Evolutionary conservation across 2,888 invertebrate species (phyloP), one percentile per base, ranked within the genome.

Genomic region (Bimastos eiseni): DNA sequence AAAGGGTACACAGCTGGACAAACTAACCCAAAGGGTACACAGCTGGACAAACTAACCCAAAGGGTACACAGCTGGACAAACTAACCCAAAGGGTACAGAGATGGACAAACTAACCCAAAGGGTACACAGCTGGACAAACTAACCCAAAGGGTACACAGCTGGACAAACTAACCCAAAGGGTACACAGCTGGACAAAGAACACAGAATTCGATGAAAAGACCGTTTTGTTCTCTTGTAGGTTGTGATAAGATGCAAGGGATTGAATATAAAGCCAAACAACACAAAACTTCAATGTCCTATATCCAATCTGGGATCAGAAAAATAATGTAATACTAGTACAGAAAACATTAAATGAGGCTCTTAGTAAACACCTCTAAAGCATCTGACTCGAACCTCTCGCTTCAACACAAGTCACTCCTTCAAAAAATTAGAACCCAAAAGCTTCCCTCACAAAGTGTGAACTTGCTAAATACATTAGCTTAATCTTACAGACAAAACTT

Each of bases 381-480:
- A 70, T 6, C 70, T 70, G 70, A 70, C 70, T 30, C 30, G 55
- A 24, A 55, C 55, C 3, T 55, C 55, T 55, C 55, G 11, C 55
- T 55, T 55, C 55, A n/a, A 70, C 11, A 70, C 30, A 70, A 30
- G n/a, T 70, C 70, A 70, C n/a, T n/a, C 70, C 70, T n/a, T n/a
- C n/a, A n/a, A 70, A 70, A 2, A n/a, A 11, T 55, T 70, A 70
- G n/a, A 70, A 70, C 70, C n/a, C 70, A 11, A n/a, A 70, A 70
- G 70, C n/a, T 30, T 70, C 70, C 70, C 70, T 70, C n/a, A 70
- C 70, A 70, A n/a, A 70, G 70, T n/a, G n/a, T n/a, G 70, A n/a
- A 70, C 17, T 70, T n/a, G 70, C 55, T 55, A 55, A 55, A 24
- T 4, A 55, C 55, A 44, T 15, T 44, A 30, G 30, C 70, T 1